Base-by-base conservation (phyloP, 1,140 invertebrate species). In the Anastrepha ludens region DNA sequence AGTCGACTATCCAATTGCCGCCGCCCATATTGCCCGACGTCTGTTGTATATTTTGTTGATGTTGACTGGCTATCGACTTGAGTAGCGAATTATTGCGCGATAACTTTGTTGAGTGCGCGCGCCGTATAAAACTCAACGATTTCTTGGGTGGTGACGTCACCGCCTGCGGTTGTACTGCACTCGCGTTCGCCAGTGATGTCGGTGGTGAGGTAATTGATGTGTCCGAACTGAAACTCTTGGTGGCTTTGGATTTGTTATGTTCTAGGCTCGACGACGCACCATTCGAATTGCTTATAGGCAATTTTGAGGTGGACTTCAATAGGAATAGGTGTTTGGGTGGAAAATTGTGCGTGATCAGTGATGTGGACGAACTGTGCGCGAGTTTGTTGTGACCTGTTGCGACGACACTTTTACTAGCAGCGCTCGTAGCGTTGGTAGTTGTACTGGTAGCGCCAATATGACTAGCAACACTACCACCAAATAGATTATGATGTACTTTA, bases 41-140 rank as follows among this genome's bases (percentile, higher is more conserved):
- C 47, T 85, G 29, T 62, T 87, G 89, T 87, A 70, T 90, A 86
- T 90, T 85, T 88, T 91, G 88, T 87, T 89, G 58, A 78, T 89
- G 87, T 78, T 88, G 90, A 93, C 93, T 88, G 93, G 94, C 87
- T 90, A 94, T 91, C 89, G 94, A 94, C 60, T 95, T 94, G 9
- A 95, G 90, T 81, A 95, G 90, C 1, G 95, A 95, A 90, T 95
- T 96, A 89, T 95, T 96, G 86, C 96, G 94, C 0, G 95, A 95
- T 17, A 97, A 90, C 91, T 96, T 97, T 1, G 96, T 96, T 89
- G 96, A 96, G 89, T 96, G 95, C 2, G 96, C 96, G 64, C 96
- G 93, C 8, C 96, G 93, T 88, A 96, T 96, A 62, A 95, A 95
- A 90, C 94, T 95, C 0, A 95, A 90, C 20, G 94, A 94, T 90